Conservation (phyloP, 2,797 vertebrate species). For the Natrix natrix region DNA sequence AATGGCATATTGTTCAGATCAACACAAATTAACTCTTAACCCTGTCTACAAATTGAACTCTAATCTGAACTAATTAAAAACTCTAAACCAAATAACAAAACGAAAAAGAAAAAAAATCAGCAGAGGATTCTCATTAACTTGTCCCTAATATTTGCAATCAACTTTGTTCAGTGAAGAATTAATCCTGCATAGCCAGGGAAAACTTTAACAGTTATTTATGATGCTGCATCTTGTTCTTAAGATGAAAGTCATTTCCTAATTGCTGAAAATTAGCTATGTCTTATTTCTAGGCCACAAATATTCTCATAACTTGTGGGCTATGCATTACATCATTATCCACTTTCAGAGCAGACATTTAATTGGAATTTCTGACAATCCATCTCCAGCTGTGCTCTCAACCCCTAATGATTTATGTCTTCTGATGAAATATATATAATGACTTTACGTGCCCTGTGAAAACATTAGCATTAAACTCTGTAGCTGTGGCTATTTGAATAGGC, state of each 20-base stretch:
- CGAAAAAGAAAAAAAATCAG: slow-evolving; percentile 58
- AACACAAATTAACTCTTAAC: slow-evolving; percentile 50
- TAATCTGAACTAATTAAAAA: slow-evolving; percentile 72
- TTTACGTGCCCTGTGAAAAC: slow-evolving; percentile 47
- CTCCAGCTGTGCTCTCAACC: slow-evolving; percentile 31
- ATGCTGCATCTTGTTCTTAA: slow-evolving; percentile 53
- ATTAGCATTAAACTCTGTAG: slow-evolving; percentile 39
- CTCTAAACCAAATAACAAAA: slow-evolving; percentile 58
- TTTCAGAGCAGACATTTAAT: slow-evolving; percentile 32
- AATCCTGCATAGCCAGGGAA: slow-evolving; percentile 42
- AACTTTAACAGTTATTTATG: slow-evolving; percentile 51
- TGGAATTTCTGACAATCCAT: slow-evolving; percentile 11
- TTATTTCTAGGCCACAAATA: slow-evolving; percentile 51
- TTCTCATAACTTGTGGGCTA: slow-evolving; percentile 51
- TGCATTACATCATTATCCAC: slow-evolving; percentile 50
- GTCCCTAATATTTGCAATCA: slow-evolving; percentile 48
- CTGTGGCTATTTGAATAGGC: neutral
- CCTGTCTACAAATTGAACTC: slow-evolving; percentile 54
- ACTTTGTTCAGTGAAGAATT: slow-evolving; percentile 40
- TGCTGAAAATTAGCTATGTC: slow-evolving; percentile 65
- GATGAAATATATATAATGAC: slow-evolving; percentile 50
- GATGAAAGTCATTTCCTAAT: slow-evolving; percentile 64
- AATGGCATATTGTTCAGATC: slow-evolving; percentile 52
- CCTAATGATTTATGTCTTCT: slow-evolving; percentile 34
- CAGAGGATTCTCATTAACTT: slow-evolving; percentile 66